Evolutionary conservation across 2,797 vertebrate genomes (phyloP).

Genomic region (Trachops cirrhosus): DNA sequence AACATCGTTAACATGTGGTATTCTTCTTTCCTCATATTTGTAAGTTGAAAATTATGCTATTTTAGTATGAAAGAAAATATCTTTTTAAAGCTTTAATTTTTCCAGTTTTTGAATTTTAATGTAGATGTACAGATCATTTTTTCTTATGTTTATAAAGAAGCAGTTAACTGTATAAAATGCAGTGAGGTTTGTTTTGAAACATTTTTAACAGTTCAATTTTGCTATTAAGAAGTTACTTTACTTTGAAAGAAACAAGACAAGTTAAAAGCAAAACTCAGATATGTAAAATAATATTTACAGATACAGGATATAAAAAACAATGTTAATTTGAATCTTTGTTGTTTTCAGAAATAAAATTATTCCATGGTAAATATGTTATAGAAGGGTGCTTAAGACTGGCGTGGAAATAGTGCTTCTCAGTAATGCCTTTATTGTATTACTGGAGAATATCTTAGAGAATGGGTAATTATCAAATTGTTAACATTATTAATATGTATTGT

Average conservation of each 20-base stretch:
- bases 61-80: background rate
- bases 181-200: background rate
- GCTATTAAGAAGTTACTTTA: conserved; percentile 19
- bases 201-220: conserved; percentile 42
- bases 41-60: background rate
- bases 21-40: background rate
- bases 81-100: conserved; percentile 21
- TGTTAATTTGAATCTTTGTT: conserved; percentile 23
- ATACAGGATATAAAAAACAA: background rate
- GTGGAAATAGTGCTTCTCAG: background rate
- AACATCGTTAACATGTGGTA: background rate
- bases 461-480: background rate
- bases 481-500: background rate
- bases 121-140: conserved; percentile 19
- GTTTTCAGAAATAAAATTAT: background rate
- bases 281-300: background rate
- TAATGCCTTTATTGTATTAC: background rate
- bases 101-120: background rate
- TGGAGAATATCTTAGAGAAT: background rate
- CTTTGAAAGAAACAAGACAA: conserved; percentile 13
- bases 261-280: conserved; percentile 26
- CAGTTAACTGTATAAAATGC: conserved; percentile 11
- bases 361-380: background rate
- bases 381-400: background rate
- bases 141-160: conserved; percentile 60